These are phyloP conservation scores for Hirudo medicinalis DNA, from an alignment of 1,140 invertebrate genomes.

Conservation along the genomic window DNA sequence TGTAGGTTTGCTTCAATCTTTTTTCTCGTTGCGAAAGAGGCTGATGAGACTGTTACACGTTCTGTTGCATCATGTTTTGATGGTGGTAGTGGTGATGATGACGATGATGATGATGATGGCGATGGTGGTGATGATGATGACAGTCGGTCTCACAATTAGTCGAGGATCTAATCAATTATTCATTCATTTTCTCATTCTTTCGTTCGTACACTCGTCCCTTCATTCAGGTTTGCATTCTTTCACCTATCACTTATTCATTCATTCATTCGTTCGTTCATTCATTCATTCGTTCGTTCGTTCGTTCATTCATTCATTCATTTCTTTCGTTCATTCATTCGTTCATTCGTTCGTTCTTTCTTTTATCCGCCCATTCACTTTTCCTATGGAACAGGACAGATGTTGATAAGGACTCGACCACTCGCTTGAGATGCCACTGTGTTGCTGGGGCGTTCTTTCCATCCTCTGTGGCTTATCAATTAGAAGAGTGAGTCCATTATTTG, in stretches of 20 bases:
- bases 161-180: no score
- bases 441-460: no score
- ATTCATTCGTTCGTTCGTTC: neutral
- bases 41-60: no score
- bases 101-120: neutral
- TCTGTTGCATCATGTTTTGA: constrained; percentile 8
- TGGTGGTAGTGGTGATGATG: neutral
- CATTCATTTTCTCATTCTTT: neutral
- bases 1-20: no score
- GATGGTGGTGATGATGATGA: neutral
- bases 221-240: neutral
- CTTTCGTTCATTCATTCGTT: neutral
- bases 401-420: no score
- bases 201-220: neutral
- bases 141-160: no score
- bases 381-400: no score
- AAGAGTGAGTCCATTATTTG: no score
- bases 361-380: neutral
- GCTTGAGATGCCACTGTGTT: no score
- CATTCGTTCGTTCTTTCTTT: neutral
- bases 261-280: constrained; percentile 10
- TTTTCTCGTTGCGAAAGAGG: no score
- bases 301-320: neutral
- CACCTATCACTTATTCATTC: neutral
- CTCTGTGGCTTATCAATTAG: no score